Percentiles rank a stretch among this genome's conserved stretches.
Evolutionary conservation across 2,113 vertebrate species (phyloP).

Genomic region (Agapornis roseicollis): DNA sequence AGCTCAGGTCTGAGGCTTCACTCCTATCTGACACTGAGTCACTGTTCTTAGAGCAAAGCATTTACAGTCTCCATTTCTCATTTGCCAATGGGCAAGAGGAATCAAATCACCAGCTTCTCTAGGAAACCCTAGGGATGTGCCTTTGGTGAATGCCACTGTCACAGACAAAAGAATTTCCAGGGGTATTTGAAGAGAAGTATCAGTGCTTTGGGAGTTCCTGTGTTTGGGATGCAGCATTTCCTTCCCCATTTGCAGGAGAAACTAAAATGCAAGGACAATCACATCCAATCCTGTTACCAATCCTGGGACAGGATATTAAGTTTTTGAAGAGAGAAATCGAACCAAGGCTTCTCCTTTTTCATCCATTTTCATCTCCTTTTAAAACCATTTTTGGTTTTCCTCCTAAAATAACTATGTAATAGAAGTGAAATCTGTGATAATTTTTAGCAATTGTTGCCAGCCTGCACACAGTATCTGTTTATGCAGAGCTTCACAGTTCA

Average conservation of each 20-base stretch:
- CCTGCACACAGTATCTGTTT: neutral
- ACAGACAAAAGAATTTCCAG: neutral
- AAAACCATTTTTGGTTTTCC: no score
- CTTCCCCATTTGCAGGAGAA: neutral
- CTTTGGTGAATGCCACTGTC: neutral
- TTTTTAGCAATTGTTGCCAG: neutral
- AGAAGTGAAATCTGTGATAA: neutral
- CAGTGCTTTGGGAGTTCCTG: neutral
- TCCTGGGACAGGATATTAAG: neutral
- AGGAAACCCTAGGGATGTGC: neutral
- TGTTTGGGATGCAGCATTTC: neutral
- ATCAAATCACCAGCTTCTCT: neutral
- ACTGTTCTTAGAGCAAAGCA: neutral
- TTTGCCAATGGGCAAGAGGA: neutral
- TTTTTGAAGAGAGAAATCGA: neutral
- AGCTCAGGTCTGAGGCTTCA: neutral
- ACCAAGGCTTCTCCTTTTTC: neutral
- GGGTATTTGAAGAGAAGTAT: neutral
- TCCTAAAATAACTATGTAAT: neutral
- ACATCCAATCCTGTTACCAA: neutral
- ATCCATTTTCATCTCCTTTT: no score
- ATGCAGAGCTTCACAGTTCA: neutral
- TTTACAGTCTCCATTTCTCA: neutral
- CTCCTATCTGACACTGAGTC: neutral
- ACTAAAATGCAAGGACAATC: neutral